phyloP scores from a whole-genome alignment of 2,113 vertebrate genomes.

The Chloropsis cyanopogon region DNA sequence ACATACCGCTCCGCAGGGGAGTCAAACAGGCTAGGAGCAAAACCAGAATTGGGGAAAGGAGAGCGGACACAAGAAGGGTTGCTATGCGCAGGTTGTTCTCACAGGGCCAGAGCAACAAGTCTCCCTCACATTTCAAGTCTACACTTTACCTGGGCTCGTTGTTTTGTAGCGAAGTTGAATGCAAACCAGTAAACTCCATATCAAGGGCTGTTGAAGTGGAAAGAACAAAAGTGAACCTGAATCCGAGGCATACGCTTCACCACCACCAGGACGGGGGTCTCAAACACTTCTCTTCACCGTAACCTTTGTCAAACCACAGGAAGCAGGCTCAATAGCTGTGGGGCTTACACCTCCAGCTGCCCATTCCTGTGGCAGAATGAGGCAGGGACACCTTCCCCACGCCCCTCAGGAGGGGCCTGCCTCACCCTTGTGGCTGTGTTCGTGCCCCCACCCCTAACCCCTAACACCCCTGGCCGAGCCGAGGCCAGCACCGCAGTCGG shows the following conservation, averaged over 20 bases:
- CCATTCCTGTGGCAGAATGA: accelerated
- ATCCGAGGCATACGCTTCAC: neutral
- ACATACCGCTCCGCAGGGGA: constrained; percentile 61
- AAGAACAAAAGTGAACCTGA: neutral
- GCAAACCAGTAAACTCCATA: constrained; percentile 73
- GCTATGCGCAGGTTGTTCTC: neutral
- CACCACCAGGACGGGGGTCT: accelerated
- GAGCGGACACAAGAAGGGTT: accelerated
- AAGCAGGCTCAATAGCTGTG: neutral
- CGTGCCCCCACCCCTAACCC: neutral
- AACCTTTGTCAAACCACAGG: neutral
- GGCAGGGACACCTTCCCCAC: accelerated
- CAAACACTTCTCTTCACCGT: accelerated
- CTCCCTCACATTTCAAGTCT: neutral
- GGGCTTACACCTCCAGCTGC: neutral
- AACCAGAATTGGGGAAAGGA: neutral
- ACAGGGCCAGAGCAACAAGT: neutral
- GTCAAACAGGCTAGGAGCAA: constrained; percentile 69
- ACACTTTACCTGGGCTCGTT: constrained; percentile 66
- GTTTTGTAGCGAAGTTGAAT: neutral
- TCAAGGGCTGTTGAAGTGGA: constrained; percentile 60
- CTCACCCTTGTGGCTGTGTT: neutral
- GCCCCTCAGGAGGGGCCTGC: too few species aligned
- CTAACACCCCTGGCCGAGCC: accelerated
- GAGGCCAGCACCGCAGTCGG: neutral